These are phyloP conservation scores for Tonatia bakeri DNA, from an alignment of 2,113 vertebrate species.

Conservation along the genomic window DNA sequence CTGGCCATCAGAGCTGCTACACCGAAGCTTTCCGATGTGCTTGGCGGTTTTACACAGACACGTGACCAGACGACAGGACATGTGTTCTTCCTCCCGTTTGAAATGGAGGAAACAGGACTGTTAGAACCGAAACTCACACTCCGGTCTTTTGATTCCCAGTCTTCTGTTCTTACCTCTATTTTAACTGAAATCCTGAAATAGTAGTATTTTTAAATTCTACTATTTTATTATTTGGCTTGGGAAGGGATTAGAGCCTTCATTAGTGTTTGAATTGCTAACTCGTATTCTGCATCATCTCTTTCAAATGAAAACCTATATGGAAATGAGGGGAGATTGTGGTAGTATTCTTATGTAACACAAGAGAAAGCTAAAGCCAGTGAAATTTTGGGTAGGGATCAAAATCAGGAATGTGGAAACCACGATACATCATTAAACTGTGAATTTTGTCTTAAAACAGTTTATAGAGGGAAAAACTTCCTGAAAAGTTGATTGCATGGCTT, in stretches of 20 bases:
- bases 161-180: not conserved
- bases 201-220: not conserved
- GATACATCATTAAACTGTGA: not conserved
- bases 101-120: not conserved
- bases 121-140: not conserved
- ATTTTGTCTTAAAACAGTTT: slow-evolving; percentile 12
- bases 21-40: not conserved
- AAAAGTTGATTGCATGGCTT: not conserved
- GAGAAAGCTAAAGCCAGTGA: not conserved
- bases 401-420: not conserved
- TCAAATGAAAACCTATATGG: not conserved
- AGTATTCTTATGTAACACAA: not conserved
- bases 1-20: not conserved
- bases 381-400: not conserved
- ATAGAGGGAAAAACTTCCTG: not conserved
- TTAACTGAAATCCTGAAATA: not conserved
- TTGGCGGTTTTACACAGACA: not conserved
- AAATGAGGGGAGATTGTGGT: not conserved
- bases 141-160: not conserved
- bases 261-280: not conserved
- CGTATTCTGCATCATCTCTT: not conserved
- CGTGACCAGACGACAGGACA: not conserved
- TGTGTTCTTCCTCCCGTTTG: not conserved
- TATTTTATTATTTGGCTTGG: not conserved
- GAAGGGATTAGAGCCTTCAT: not conserved